phyloP scores from a whole-genome alignment of 2,797 vertebrate genomes.

The Eupleurogrammus muticus region DNA sequence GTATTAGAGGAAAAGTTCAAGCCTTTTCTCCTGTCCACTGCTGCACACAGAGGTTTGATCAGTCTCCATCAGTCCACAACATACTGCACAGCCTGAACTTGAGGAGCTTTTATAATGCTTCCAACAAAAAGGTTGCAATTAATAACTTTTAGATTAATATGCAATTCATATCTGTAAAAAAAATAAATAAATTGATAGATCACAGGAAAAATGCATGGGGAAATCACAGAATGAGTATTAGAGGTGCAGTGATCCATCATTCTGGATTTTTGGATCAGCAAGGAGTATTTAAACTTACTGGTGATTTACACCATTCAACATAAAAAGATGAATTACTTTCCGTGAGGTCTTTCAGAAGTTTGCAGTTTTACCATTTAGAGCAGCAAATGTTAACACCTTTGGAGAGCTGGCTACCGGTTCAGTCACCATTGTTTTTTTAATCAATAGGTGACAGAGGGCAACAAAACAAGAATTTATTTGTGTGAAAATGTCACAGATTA shows the following conservation, averaged over 20 bases:
- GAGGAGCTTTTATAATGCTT: background rate
- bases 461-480: constrained; percentile 37
- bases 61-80: constrained; percentile 17
- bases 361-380: constrained; percentile 14
- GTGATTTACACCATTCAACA: background rate
- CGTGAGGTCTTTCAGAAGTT: background rate
- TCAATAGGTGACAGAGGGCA: constrained; percentile 40
- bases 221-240: background rate
- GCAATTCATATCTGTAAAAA: background rate
- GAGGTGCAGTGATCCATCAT: too few species aligned
- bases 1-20: background rate
- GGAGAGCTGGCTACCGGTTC: constrained; percentile 8
- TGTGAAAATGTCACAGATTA: constrained; percentile 57
- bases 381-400: constrained; percentile 24
- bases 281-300: too few species aligned
- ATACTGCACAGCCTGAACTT: constrained; percentile 4
- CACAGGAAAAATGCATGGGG: background rate
- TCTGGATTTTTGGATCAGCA: too few species aligned
- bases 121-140: background rate
- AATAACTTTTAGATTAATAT: background rate
- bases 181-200: background rate
- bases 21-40: background rate
- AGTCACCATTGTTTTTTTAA: constrained; percentile 17
- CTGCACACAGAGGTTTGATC: constrained; percentile 14
- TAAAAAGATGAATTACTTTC: background rate